Conservation (phyloP, 35 echinoderm and acorn worm species). For the Ophioderma brevispina region DNA sequence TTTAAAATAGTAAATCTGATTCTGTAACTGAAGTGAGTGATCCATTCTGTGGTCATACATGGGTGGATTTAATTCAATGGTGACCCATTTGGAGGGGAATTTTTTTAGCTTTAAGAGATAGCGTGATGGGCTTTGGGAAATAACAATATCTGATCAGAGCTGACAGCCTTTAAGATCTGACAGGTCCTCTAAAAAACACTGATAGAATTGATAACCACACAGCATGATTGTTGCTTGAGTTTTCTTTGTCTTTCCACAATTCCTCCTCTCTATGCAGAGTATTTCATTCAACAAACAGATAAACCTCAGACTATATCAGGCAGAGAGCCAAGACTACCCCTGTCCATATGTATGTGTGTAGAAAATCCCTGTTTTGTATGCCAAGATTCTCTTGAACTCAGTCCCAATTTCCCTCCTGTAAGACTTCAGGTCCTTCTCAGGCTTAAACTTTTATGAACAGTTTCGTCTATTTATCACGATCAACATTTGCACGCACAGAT, state of each 20-base stretch:
- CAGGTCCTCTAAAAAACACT: neutral
- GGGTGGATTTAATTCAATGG: neutral
- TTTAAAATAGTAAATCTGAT: neutral
- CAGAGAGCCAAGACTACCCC: too few relatives aligned
- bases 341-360: too few relatives aligned
- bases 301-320: too few relatives aligned
- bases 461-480: neutral
- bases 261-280: too few relatives aligned
- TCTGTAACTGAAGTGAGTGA: neutral
- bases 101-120: neutral
- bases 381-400: neutral
- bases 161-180: neutral
- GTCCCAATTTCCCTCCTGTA: neutral
- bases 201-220: neutral
- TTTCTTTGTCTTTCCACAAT: too few relatives aligned
- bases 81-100: neutral
- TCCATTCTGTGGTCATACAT: neutral
- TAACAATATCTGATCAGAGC: constrained; percentile 1
- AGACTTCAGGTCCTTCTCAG: neutral
- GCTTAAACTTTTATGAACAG: neutral
- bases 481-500: neutral
- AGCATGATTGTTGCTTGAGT: neutral
- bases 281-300: too few relatives aligned
- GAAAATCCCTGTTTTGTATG: too few relatives aligned
- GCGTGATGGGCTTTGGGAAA: neutral